These are phyloP conservation scores for Drosophila subsilvestris DNA, from an alignment of 2,888 invertebrate genomes.

Conservation along the genomic window DNA sequence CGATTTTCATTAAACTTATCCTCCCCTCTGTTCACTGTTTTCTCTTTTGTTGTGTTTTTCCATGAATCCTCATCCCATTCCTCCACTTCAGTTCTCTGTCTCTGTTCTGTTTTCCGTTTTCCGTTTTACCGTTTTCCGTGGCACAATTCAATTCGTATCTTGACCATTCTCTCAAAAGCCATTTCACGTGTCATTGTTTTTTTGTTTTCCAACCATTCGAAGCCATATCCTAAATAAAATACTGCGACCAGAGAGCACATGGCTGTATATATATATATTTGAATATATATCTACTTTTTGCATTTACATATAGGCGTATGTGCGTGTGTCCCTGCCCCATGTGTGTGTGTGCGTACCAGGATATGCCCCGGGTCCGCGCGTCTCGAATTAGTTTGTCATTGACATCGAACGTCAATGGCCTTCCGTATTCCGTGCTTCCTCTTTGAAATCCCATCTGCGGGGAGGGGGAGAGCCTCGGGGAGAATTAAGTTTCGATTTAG, in stretches of 20 bases:
- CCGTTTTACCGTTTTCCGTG: constrained; percentile 33
- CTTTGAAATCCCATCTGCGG: not conserved
- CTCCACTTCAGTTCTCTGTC: constrained; percentile 7
- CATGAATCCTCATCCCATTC: not conserved
- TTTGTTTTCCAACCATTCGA: constrained; percentile 76
- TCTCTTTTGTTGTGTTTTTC: constrained; percentile 3
- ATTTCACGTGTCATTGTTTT: constrained; percentile 82
- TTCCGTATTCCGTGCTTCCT: not conserved
- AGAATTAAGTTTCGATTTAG: constrained; percentile 30
- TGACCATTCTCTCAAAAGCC: constrained; percentile 81
- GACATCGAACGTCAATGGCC: constrained; percentile 9
- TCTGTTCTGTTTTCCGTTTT: constrained; percentile 34
- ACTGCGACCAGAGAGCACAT: constrained; percentile 68
- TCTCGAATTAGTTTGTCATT: constrained; percentile 29
- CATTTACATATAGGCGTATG: constrained; percentile 35
- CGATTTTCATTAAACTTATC: constrained; percentile 42
- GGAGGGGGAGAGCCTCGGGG: constrained; percentile 3
- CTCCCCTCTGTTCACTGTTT: constrained; percentile 22
- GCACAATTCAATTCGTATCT: constrained; percentile 64
- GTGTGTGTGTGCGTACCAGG: not conserved
- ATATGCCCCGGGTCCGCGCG: not conserved
- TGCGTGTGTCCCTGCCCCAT: not conserved
- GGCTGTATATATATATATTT: constrained; percentile 43
- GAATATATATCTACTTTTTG: constrained; percentile 35
- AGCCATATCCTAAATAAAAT: constrained; percentile 82